A percentile compares a stretch with the other conserved stretches of the same genome.
phyloP scores from a whole-genome alignment of 2,888 invertebrate species.

The Athalia rosae region DNA sequence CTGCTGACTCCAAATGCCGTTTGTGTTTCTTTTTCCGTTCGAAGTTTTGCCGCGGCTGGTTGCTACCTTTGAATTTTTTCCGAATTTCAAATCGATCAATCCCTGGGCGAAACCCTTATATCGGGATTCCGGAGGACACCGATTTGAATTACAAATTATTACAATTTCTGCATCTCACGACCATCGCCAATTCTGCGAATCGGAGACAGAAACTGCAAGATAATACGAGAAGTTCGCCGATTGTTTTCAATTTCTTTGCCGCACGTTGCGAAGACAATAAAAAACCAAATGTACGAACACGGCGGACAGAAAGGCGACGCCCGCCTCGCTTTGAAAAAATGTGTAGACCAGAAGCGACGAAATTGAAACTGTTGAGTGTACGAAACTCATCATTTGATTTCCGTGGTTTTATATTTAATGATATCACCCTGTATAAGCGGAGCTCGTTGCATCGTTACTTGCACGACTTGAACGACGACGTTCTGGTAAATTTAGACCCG shows the following conservation, averaged over 20 bases:
- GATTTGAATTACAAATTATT: slow-evolving; percentile 32
- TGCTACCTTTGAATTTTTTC: background rate
- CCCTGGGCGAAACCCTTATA: background rate
- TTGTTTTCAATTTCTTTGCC: background rate
- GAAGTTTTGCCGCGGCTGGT: no score
- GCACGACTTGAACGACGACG: slow-evolving; percentile 2
- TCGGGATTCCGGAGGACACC: background rate
- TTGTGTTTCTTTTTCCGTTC: no score
- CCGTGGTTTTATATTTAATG: no score
- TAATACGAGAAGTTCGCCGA: background rate
- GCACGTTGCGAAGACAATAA: background rate
- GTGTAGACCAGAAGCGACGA: no score
- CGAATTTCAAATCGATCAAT: background rate
- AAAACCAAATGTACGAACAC: background rate
- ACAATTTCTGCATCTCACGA: background rate
- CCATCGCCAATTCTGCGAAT: background rate
- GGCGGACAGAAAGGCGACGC: no score
- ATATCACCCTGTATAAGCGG: background rate
- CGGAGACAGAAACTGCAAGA: background rate
- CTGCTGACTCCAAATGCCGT: no score
- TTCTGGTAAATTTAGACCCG: slow-evolving; percentile 33
- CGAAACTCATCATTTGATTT: no score
- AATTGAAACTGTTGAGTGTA: no score
- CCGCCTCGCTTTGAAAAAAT: no score
- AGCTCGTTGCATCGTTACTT: background rate